phyloP scores from a whole-genome alignment of 2,113 vertebrate genomes.

The Leiothrix lutea region DNA sequence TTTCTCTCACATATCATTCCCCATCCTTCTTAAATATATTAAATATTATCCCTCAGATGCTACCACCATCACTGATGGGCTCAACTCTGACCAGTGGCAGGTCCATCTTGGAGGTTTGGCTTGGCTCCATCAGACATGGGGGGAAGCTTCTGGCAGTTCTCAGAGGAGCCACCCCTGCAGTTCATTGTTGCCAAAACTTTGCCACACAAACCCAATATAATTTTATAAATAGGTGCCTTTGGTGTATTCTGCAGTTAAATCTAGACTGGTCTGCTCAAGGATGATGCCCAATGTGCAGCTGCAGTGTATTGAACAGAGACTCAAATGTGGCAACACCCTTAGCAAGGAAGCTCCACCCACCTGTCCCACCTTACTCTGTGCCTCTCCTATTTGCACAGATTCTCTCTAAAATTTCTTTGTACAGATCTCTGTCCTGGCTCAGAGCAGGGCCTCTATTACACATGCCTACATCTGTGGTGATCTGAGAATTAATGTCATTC shows the following conservation, averaged over 20 bases:
- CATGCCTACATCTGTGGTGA: background rate
- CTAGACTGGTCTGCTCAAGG: background rate
- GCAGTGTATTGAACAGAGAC: background rate
- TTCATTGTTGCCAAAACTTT: background rate
- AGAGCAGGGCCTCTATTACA: background rate
- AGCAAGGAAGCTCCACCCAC: background rate
- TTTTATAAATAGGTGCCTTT: background rate
- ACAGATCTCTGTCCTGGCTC: background rate
- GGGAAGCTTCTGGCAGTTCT: background rate
- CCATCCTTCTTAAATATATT: background rate
- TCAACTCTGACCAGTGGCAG: background rate
- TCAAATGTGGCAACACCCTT: background rate
- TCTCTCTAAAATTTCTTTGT: background rate
- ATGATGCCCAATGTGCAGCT: background rate
- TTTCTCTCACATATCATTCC: background rate
- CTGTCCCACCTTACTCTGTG: background rate
- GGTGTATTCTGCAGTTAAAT: background rate
- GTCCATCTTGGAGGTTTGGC: background rate
- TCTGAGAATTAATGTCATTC: background rate
- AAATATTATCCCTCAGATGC: background rate
- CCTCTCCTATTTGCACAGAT: background rate
- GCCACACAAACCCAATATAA: background rate
- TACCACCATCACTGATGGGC: background rate
- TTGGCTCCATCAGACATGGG: background rate
- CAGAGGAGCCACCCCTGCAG: background rate